Evolutionary conservation across 2,113 vertebrate species (phyloP).

Genomic region (Xenotilapia caudafasciata): DNA sequence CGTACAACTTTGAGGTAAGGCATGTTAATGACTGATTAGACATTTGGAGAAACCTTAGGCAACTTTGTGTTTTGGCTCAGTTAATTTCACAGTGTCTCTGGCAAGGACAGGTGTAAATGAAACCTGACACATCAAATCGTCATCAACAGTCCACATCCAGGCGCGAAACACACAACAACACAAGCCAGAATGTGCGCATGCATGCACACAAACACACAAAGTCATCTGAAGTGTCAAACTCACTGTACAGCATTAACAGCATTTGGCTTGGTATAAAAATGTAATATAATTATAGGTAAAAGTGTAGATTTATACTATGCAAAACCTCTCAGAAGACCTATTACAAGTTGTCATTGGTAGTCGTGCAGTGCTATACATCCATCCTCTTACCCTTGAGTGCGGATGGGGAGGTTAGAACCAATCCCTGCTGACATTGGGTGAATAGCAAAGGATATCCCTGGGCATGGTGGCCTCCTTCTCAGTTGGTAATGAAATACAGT

Average conservation of each 20-base stretch:
- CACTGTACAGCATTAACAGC: background rate
- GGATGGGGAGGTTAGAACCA: background rate
- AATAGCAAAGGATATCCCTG: background rate
- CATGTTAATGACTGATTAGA: slow-evolving; percentile 17
- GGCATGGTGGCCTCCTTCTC: background rate
- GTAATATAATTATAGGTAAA: background rate
- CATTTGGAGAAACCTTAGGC: slow-evolving; percentile 23
- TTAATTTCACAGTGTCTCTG: slow-evolving; percentile 48
- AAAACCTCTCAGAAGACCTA: background rate
- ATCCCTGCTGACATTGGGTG: background rate
- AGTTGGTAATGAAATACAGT: background rate
- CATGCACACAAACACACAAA: background rate
- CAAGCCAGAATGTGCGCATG: background rate
- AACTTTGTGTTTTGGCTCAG: slow-evolving; percentile 42
- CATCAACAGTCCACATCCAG: slow-evolving; percentile 15
- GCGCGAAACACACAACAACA: background rate
- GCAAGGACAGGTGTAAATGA: slow-evolving; percentile 51
- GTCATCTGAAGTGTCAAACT: slow-evolving; percentile 5
- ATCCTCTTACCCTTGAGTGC: background rate
- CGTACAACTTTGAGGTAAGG: background rate
- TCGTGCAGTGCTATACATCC: background rate
- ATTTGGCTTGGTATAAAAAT: background rate
- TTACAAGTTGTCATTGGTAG: background rate
- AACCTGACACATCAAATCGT: slow-evolving; percentile 50
- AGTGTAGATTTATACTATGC: background rate